Base-by-base conservation (phyloP, 2,797 vertebrate species). In the Sebastes baramenuke region DNA sequence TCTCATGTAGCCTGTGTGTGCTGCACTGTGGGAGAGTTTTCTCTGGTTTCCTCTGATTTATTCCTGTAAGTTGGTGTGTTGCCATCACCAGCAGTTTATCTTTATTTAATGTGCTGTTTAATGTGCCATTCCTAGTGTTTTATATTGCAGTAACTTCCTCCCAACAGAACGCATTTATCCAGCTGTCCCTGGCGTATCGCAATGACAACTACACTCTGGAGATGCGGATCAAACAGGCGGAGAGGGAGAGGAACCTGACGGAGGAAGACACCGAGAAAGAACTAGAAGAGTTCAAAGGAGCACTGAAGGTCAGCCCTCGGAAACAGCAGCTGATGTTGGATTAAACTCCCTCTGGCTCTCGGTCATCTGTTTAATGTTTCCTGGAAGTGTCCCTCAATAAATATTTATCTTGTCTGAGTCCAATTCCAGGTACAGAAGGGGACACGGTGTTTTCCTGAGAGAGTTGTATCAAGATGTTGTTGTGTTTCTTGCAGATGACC, bases 151-250 rank as follows among this genome's bases (percentile, higher is more conserved):
- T 66, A 3, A 79, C 71, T 87, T 92, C 85, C 88, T 88, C 38
- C 81, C 88, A 6, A 24, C 95, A 99, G 99, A 99, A 98, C 54
- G 98, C 98, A 20, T 99, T 99, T 88, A 94, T 99, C 81, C 99
- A 99, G 92, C 97, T 99, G 87, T 99, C 99, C 59, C 95, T 99
- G 94, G 99, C 99, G 18, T 99, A 97, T 95, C 97, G 98, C 87
- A 99, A 99, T 67, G 99, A 99, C 94, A 99, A 97, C 92, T 99
- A 99, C 87, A 99, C 98, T 8, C 94, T 99, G 92, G 98, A 99
- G 93, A 97, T 97, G 18, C 96, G 99, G 84, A 96, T 99, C 89
- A 97, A 96, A 81, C 98, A 98, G 91, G 95, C 98, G 0, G 99
- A 99, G 94, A 96, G 98, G 69, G 98, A 99, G 91, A 97, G 98